Conservation (phyloP, 2,113 vertebrate species). For the Ranitomeya imitator region DNA sequence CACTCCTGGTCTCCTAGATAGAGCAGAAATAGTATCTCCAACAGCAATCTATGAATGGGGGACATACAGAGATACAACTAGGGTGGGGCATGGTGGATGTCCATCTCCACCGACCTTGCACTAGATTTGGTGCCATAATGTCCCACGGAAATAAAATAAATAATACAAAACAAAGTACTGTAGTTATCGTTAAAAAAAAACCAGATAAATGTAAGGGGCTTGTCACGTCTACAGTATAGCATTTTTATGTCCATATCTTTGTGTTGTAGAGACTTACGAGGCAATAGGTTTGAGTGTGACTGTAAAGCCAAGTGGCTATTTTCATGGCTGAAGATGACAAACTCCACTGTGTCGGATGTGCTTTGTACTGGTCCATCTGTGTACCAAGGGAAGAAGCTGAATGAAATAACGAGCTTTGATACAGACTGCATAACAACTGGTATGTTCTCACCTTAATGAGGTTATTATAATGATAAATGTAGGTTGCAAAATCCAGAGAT, state of each 20-base stretch:
- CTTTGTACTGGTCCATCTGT: constrained; percentile 88
- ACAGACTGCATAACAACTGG: constrained; percentile 93
- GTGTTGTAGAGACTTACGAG: constrained; percentile 87
- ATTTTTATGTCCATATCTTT: not conserved
- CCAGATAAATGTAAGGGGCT: not conserved
- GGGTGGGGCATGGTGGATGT: not conserved
- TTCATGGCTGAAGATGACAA: constrained; percentile 94
- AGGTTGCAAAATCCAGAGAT: not conserved
- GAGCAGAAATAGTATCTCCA: not conserved
- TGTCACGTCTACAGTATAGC: not conserved
- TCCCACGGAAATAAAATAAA: not conserved
- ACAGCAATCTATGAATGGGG: too few species aligned
- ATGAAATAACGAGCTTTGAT: constrained; percentile 88
- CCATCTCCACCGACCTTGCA: not conserved
- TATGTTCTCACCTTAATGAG: constrained; percentile 61
- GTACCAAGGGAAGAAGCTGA: constrained; percentile 92
- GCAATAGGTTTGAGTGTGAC: constrained; percentile 95
- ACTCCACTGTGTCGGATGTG: constrained; percentile 93
- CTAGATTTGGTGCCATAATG: not conserved
- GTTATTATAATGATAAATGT: not conserved
- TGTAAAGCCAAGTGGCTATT: constrained; percentile 98
- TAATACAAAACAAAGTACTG: not conserved
- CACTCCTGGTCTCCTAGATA: not conserved
- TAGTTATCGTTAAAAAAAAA: not conserved
- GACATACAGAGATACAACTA: not conserved